Evolutionary conservation across 2,113 vertebrate species (phyloP), one percentile per base, ranked within the genome.

Genomic region (Chlorodrepanis virens): DNA sequence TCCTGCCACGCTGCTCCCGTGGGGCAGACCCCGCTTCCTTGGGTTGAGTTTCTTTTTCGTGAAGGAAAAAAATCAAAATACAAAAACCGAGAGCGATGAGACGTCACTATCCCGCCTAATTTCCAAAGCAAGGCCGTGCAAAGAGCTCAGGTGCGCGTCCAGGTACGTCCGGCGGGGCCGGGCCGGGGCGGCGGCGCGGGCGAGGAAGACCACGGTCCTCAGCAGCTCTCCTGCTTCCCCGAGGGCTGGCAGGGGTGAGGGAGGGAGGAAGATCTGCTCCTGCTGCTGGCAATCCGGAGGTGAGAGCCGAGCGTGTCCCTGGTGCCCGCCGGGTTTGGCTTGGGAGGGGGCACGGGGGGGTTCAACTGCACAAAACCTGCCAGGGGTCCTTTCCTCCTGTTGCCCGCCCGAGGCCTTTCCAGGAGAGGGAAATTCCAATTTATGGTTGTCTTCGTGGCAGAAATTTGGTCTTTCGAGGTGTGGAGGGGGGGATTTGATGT

Each of bases 101-200:
- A 90, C n/a, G 37, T 83, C 56, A 28, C 81, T 31, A 78, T 91
- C 89, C 93, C 44, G 10, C 92, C 91, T 89, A 70, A 91, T 93
- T 93, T 87, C 94, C 93, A 92, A 94, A 92, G 94, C 94, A 63
- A 94, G 90, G 93, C 86, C 87, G 86, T 92, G 95, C 92, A 92
- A 90, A 95, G 80, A 87, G 90, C 90, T 93, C 90, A 37, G 92
- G 84, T 47, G 71, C 10, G 42, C 44, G 39, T 86, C 94, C 49
- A 56, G 17, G 68, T 25, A 18, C 31, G 4, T 28, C 69, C 8
- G 24, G 78, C 70, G 7, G 10, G 4, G 8, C 79, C 56, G 11
- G 70, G 14, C 11, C 2, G 1, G 45, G 59, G 15, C 9, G 11
- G 15, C 50, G 2, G 56, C 35, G 0, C 2, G 57, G 81, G 74